Percentiles rank a stretch among this genome's conserved stretches.
phyloP scores from a whole-genome alignment of 1,140 invertebrate species.

The Drosophila sp. region DNA sequence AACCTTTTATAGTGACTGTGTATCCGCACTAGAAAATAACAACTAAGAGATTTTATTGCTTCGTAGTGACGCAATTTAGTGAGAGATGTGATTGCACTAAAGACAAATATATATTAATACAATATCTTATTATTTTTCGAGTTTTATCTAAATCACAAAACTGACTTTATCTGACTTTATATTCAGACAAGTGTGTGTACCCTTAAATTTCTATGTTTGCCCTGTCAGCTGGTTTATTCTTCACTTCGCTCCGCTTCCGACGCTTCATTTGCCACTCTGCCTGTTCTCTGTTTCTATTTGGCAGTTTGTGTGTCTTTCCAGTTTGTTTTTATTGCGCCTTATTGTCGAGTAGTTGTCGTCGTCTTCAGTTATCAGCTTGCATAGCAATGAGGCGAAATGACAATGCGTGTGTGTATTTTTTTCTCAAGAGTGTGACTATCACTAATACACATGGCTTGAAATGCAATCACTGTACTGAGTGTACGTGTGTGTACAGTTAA shows the following conservation, averaged over 20 bases:
- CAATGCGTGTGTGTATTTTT: slow-evolving; percentile 46
- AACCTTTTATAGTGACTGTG: no score
- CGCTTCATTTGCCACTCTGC: not conserved
- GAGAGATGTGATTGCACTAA: slow-evolving; percentile 27
- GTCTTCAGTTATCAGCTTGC: slow-evolving; percentile 67
- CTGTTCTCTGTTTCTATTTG: slow-evolving; percentile 9
- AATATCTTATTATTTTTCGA: slow-evolving; percentile 29
- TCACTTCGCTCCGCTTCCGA: not conserved
- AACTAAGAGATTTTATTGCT: slow-evolving; percentile 25
- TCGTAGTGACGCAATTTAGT: slow-evolving; percentile 42
- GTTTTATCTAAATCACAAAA: slow-evolving; percentile 52
- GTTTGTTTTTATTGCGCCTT: slow-evolving; percentile 71
- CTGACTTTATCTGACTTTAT: slow-evolving; percentile 50
- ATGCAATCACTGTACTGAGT: slow-evolving; percentile 21
- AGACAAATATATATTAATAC: slow-evolving; percentile 16
- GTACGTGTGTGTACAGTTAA: no score
- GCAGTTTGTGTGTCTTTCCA: slow-evolving; percentile 32
- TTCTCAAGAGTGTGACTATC: not conserved
- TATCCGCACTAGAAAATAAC: slow-evolving; percentile 11
- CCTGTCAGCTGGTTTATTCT: slow-evolving; percentile 33
- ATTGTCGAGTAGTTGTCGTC: slow-evolving; percentile 63
- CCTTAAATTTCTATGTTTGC: slow-evolving; percentile 49
- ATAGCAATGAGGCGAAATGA: slow-evolving; percentile 66
- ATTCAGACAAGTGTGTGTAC: slow-evolving; percentile 27
- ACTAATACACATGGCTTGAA: slow-evolving; percentile 16